These are phyloP conservation scores for Arctia plantaginis DNA, from an alignment of 2,888 invertebrate genomes.

Conservation along the genomic window DNA sequence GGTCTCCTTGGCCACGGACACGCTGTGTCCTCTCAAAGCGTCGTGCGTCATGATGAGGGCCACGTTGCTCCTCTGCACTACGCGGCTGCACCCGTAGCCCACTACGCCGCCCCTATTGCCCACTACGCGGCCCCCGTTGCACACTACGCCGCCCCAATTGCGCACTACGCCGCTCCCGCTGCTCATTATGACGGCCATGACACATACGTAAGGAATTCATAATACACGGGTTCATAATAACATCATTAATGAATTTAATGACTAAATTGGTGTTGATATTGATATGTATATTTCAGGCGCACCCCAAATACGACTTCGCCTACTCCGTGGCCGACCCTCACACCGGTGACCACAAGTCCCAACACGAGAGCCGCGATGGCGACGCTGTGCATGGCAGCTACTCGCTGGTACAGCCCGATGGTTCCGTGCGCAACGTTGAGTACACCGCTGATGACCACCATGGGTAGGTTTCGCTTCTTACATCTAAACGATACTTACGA, in stretches of 20 bases:
- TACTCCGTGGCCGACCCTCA: constrained; percentile 85
- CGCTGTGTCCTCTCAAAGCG: constrained; percentile 68
- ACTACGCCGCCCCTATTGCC: constrained; percentile 52
- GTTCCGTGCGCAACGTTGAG: constrained; percentile 82
- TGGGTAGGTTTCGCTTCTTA: constrained; percentile 64
- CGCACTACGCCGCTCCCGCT: constrained; percentile 47
- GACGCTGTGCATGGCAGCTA: constrained; percentile 87
- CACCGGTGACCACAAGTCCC: constrained; percentile 85
- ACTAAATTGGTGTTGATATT: not conserved
- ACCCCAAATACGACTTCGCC: constrained; percentile 75
- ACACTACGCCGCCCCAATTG: constrained; percentile 47
- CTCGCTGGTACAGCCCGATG: constrained; percentile 84
- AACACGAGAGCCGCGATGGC: constrained; percentile 78
- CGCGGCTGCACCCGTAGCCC: constrained; percentile 41
- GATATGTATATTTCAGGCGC: constrained; percentile 53
- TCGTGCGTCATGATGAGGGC: constrained; percentile 60
- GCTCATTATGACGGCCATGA: constrained; percentile 46
- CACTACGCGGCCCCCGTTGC: constrained; percentile 47
- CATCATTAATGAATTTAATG: not conserved
- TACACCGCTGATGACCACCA: constrained; percentile 78
- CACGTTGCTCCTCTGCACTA: constrained; percentile 46
- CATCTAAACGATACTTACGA: not conserved
- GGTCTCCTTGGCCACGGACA: constrained; percentile 62
- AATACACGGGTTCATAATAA: not conserved
- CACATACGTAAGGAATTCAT: constrained; percentile 15